Evolutionary conservation across 2,113 vertebrate species (phyloP).

Genomic region (Nibea albiflora): DNA sequence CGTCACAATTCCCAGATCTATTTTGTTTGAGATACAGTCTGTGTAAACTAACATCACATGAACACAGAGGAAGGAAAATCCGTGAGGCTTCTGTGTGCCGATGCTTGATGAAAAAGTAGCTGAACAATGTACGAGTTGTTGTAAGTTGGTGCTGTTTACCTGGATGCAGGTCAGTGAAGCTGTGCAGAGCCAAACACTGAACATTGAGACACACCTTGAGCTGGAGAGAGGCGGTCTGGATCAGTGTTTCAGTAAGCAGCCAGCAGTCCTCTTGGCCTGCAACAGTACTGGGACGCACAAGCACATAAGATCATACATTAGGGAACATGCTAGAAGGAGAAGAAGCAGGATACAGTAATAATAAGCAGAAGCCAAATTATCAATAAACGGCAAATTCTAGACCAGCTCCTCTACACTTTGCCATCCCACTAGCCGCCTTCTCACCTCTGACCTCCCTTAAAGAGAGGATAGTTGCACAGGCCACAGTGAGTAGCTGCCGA

Average conservation of each 20-base stretch:
- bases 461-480: constrained; percentile 91
- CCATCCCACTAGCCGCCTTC: constrained; percentile 26
- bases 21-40: not conserved
- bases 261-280: constrained; percentile 95
- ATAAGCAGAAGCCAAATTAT: not conserved
- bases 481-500: constrained; percentile 91
- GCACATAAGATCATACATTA: not conserved
- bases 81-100: not conserved
- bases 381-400: not conserved
- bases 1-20: not conserved
- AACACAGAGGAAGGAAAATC: not conserved
- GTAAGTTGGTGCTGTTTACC: constrained; percentile 79
- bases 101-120: not conserved
- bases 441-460: constrained; percentile 94
- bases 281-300: constrained; percentile 82
- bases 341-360: not conserved
- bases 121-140: not conserved
- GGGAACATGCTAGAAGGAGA: not conserved
- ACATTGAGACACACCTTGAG: constrained; percentile 94
- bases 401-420: not conserved
- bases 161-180: constrained; percentile 95
- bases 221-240: constrained; percentile 92
- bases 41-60: not conserved
- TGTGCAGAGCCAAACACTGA: constrained; percentile 93
- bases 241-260: constrained; percentile 90